Evolutionary conservation across 2,888 invertebrate genomes (phyloP), one percentile per base, ranked within the genome.

Genomic region (Phymatocera aterrima): DNA sequence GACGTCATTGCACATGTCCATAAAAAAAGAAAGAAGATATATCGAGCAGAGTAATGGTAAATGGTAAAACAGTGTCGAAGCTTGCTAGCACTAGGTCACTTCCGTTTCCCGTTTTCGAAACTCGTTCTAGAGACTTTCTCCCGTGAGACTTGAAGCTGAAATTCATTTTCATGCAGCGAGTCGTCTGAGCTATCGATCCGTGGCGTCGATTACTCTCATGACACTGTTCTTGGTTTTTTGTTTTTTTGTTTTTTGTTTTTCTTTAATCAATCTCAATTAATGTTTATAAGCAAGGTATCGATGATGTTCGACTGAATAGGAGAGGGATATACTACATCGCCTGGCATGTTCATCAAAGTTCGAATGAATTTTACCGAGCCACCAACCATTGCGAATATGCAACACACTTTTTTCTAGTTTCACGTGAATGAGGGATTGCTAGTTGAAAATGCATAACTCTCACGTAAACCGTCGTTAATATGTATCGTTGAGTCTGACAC

Each of bases 11-110:
- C 51, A 57, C 75, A 60, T 75, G 75, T 46, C 74, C 74, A 51
- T 57, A 10, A 10, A 10, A 15, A 37, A 31, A 21, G 21, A 60
- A 43, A 28, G 48, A 21, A 34, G 40, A 40, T 43, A 34, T 54
- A 51, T 51, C 18, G 18, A 54, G 51, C 18, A 24, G 18, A 40
- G n/a, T n/a, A 43, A 57, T 34, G n/a, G n/a, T n/a, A n/a, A 57
- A 75, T 57, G 57, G 75, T 12, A 75, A 75, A 75, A 75, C 75
- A 57, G 75, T 40, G 75, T 57, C 60, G 31, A 60, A 75, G n/a
- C 37, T 28, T 57, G 37, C 40, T 24, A 75, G 75, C 51, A n/a
- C 21, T 24, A 48, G 60, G 60, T 40, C 60, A 40, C 75, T 75
- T 75, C 75, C 75, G 75, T 40, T 75, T 75, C 60, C 75, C 40